A percentile compares a stretch with the other conserved stretches of the same genome.
Evolutionary conservation across 2,113 vertebrate genomes (phyloP).

Genomic region (Nesogale talazaci): DNA sequence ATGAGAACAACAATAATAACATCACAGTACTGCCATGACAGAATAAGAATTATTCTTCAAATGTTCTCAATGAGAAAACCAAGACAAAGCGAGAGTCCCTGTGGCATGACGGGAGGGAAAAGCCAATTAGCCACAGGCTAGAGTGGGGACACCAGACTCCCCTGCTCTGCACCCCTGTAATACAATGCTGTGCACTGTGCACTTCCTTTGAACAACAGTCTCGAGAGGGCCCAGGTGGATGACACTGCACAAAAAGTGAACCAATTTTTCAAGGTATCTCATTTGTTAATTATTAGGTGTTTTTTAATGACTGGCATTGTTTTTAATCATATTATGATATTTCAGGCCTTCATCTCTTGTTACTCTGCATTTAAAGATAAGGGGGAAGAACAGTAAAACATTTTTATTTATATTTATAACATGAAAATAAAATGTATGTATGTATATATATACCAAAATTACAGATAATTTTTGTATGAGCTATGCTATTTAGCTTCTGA

Average conservation of each 20-base stretch:
- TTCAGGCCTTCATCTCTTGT: not conserved
- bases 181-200: not conserved
- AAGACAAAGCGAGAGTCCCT: not conserved
- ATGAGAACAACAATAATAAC: constrained; percentile 43
- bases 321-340: constrained; percentile 16
- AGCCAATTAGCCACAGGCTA: not conserved
- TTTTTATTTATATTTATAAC: not conserved
- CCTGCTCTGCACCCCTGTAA: not conserved
- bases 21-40: not conserved
- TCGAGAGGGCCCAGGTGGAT: not conserved
- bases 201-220: not conserved
- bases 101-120: not conserved
- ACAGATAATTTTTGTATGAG: not conserved
- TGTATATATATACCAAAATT: constrained; percentile 14
- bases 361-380: not conserved
- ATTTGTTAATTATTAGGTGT: not conserved
- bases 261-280: not conserved
- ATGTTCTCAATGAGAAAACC: constrained; percentile 56
- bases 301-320: not conserved
- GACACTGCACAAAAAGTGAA: not conserved
- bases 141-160: not conserved
- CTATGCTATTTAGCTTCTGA: not conserved
- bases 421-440: constrained; percentile 16
- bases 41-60: constrained; percentile 1
- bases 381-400: no score